Evolutionary conservation across 2,113 vertebrate species (phyloP), one percentile per base, ranked within the genome.

Genomic region (Syrrhaptes paradoxus): DNA sequence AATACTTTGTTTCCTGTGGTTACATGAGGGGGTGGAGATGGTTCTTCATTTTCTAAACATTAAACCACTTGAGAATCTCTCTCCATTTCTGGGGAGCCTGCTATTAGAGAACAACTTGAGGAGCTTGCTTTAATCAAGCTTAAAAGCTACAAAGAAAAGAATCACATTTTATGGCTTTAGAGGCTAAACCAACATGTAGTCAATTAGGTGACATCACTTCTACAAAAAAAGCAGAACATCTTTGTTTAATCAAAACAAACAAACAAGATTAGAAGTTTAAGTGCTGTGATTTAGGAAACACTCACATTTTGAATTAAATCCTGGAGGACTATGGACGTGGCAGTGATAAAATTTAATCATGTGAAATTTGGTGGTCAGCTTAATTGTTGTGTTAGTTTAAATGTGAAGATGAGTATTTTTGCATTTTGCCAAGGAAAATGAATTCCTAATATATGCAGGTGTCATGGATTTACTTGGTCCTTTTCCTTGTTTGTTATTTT

Each of bases 1-100:
- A 98, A 97, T 98, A 96, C 97, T 98, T 97, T 95, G 96, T 96
- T 98, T 98, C 98, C 98, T 98, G 98, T 96, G 98, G 98, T 98
- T 98, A 96, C 92, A 89, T 94, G 96, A 97, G 90, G 93, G 92
- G 96, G 97, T 97, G 97, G 95, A 97, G 92, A 97, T 89, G 96
- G 96, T 98, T 96, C 93, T 97, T 95, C 94, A 96, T 97, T 96
- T 97, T 98, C 96, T 97, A 94, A 97, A 97, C 95, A 97, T 96
- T 97, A 98, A 97, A 98, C 97, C 98, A 82, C 96, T 97, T 96
- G 96, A 97, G 96, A 97, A 97, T 97, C 95, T 97, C 74, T 89
- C 87, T 92, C 88, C 19, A 68, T 95, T 97, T 97, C 97, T 94
- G 96, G 92, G 93, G 92, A 97, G 93, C 75, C 95, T 97, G 96